phyloP scores from a whole-genome alignment of 2,888 invertebrate species.

The Sinhomidia bicolor region DNA sequence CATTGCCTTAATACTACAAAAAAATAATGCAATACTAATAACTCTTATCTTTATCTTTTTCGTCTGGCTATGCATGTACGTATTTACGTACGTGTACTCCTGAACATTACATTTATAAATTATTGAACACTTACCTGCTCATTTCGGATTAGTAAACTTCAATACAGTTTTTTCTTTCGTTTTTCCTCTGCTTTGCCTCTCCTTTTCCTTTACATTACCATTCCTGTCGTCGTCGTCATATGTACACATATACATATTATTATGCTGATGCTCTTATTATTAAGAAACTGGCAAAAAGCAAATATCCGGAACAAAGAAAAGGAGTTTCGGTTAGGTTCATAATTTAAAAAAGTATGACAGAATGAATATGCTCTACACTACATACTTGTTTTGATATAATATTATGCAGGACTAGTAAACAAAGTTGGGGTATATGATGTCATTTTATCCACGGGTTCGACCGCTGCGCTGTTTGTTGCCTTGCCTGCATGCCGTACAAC shows the following conservation, averaged over 20 bases:
- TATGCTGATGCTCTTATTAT: not conserved
- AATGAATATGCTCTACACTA: conserved; percentile 25
- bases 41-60: not conserved
- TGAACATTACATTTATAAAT: not conserved
- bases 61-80: no score
- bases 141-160: not conserved
- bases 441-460: conserved; percentile 51
- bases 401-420: conserved; percentile 21
- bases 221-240: not conserved
- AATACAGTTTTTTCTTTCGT: not conserved
- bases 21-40: conserved; percentile 14
- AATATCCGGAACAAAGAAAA: conserved; percentile 55
- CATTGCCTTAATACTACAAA: conserved; percentile 18
- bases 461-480: not conserved
- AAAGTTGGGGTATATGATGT: conserved; percentile 39
- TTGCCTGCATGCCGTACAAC: not conserved
- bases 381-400: conserved; percentile 34
- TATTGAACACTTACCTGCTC: not conserved
- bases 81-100: not conserved
- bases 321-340: conserved; percentile 47
- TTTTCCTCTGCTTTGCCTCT: not conserved
- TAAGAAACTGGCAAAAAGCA: conserved; percentile 16
- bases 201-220: not conserved
- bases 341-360: conserved; percentile 50
- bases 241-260: no score